A percentile compares a stretch with the other conserved stretches of the same genome.
phyloP scores from a whole-genome alignment of 1,140 invertebrate species.

The Spodoptera litura region DNA sequence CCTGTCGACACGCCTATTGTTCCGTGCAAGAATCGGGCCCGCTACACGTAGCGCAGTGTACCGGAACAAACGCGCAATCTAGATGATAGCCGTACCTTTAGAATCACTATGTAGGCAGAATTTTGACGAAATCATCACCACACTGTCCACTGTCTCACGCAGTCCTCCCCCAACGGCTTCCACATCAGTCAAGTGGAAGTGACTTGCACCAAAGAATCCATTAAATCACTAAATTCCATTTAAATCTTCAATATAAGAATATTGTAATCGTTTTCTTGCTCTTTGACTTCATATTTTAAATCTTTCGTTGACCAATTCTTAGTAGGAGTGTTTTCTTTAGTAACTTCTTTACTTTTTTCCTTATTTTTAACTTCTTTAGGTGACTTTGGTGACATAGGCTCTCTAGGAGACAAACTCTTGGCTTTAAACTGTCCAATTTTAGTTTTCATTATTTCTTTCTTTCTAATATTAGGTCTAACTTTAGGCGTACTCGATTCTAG shows the following conservation, averaged over 20 bases:
- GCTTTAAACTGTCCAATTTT: constrained; percentile 64
- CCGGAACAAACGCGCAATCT: too few species aligned
- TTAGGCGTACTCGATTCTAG: constrained; percentile 21
- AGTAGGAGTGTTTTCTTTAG: neutral
- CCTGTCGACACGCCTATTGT: too few species aligned
- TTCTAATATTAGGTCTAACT: constrained; percentile 35
- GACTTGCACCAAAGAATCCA: too few species aligned
- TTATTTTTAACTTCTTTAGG: neutral
- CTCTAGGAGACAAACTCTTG: constrained; percentile 39
- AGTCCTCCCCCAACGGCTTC: too few species aligned
- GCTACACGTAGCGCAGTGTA: too few species aligned
- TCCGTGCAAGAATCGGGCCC: too few species aligned
- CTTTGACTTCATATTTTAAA: constrained; percentile 73
- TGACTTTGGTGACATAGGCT: neutral
- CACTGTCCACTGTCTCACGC: too few species aligned
- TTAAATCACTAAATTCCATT: too few species aligned
- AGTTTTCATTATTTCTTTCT: constrained; percentile 64
- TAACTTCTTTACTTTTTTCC: neutral
- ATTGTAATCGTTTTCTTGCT: constrained; percentile 77
- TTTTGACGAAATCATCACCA: too few species aligned
- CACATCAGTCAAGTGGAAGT: too few species aligned
- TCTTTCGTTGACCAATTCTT: constrained; percentile 47
- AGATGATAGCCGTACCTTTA: too few species aligned
- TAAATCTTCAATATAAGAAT: constrained; percentile 75
- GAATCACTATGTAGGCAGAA: too few species aligned